phyloP scores from a whole-genome alignment of 2,113 vertebrate genomes.

The Toxotes jaculatrix region DNA sequence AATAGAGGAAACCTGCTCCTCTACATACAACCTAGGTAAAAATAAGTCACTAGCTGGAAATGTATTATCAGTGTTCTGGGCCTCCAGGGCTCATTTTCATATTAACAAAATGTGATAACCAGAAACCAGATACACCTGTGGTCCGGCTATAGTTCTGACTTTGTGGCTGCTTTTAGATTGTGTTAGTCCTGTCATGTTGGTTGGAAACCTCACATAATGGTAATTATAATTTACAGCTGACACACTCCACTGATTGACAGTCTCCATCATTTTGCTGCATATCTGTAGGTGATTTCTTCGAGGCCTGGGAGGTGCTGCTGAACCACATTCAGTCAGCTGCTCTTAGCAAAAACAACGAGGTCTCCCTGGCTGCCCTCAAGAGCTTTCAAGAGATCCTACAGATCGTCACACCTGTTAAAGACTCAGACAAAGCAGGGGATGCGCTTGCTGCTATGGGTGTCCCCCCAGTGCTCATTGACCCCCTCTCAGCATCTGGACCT shows the following conservation, averaged over 20 bases:
- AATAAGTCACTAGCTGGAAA: not conserved
- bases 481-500: slow-evolving; percentile 87
- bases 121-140: not conserved
- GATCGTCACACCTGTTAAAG: slow-evolving; percentile 93
- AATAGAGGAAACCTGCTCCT: not conserved
- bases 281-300: slow-evolving; percentile 93
- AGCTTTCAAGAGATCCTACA: slow-evolving; percentile 99
- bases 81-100: not conserved
- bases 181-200: not conserved
- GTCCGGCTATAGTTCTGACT: not conserved
- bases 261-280: slow-evolving; percentile 22
- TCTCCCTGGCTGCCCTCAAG: slow-evolving; percentile 97
- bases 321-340: slow-evolving; percentile 98
- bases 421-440: slow-evolving; percentile 89
- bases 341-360: slow-evolving; percentile 98
- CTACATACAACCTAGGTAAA: not conserved
- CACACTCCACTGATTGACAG: not conserved
- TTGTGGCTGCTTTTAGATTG: not conserved
- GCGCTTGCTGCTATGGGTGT: slow-evolving; percentile 89
- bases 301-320: slow-evolving; percentile 97
- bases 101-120: not conserved
- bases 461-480: slow-evolving; percentile 87
- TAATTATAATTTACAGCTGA: slow-evolving; percentile 5
- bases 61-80: not conserved
- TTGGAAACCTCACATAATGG: not conserved